Evolutionary conservation across 2,113 vertebrate genomes (phyloP), one percentile per base, ranked within the genome.

Genomic region (Hippocampus abdominalis): DNA sequence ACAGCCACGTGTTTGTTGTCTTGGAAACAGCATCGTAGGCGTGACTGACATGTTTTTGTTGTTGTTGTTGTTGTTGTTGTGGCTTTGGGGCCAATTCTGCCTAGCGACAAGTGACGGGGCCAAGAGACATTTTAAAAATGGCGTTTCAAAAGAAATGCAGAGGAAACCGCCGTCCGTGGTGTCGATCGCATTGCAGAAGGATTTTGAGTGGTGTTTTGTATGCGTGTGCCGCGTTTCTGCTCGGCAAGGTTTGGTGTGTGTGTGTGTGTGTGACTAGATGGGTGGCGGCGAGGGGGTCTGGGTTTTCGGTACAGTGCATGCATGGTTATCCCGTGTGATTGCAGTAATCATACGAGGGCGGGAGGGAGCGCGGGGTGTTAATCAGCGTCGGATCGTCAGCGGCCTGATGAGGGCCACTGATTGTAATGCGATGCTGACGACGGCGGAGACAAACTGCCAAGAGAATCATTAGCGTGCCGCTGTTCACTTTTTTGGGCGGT

Each of bases 371-470:
- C 10, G 11, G 85, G 82, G 79, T 87, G 88, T 88, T 93, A 93
- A 93, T 93, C 92, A 93, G 91, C 87, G 88, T 90, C 89, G 88
- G 89, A 91, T 91, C 89, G 88, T 89, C 88, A 87, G 88, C 90
- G 91, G 89, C 84, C 89, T 93, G 89, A 91, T 89, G 89, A 90
- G 89, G 86, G 85, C 87, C 76, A 77, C 87, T 93, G 92, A 93
- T 92, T 93, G 91, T 89, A 90, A 91, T 86, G 91, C 73, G 86
- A 90, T 86, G 88, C 89, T 87, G 84, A 84, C 83, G 66, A 84
- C 81, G 68, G 84, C 69, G 68, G 72, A 84, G 80, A 84, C 80
- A 79, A 84, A 82, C 79, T 20, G 51, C 82, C 76, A 81, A 77
- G 78, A 73, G 69, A 88, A 87, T 89, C 80, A 86, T 86, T 80